Conservation (phyloP, 2,797 vertebrate genomes). For the Periophthalmus magnuspinnatus region DNA sequence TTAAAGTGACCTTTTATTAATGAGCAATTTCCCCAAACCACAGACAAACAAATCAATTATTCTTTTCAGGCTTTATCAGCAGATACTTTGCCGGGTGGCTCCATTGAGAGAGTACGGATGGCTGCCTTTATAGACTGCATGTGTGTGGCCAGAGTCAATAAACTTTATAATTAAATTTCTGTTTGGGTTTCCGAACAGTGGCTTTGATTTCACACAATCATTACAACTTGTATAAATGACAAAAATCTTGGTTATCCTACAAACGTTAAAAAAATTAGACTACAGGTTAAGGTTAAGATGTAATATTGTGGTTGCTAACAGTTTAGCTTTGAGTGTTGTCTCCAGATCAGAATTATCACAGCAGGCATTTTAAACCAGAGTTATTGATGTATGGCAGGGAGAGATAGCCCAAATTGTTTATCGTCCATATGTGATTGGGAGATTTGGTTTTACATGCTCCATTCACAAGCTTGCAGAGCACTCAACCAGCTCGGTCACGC, state of each 20-base stretch:
- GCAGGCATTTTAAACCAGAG: conserved; percentile 38
- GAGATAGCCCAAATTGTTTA: conserved; percentile 63
- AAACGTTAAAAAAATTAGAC: neutral
- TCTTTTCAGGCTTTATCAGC: conserved; percentile 21
- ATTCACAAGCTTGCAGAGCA: conserved; percentile 27
- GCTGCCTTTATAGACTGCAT: conserved; percentile 32
- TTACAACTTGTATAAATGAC: conserved; percentile 4
- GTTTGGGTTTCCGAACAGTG: conserved; percentile 25
- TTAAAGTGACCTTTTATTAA: conserved; percentile 13
- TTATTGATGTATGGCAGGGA: conserved; percentile 38
- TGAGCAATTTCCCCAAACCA: conserved; percentile 17
- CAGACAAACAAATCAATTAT: conserved; percentile 22
- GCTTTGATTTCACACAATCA: conserved; percentile 10
- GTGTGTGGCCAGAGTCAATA: conserved; percentile 33
- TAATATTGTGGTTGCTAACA: neutral
- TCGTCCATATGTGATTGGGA: conserved; percentile 58
- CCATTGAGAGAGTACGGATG: conserved; percentile 30
- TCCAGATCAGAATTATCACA: conserved; percentile 47
- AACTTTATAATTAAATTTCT: conserved; percentile 36
- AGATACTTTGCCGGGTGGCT: conserved; percentile 13
- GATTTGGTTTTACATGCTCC: conserved; percentile 53
- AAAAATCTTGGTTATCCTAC: conserved; percentile 1
- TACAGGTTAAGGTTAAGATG: neutral
- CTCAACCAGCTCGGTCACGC: conserved; percentile 30
- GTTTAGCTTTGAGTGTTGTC: conserved; percentile 36